Percentiles rank a stretch among this genome's conserved stretches.
Conservation (phyloP, 2,888 invertebrate genomes). For the Gymnosoma rotundatum region DNA sequence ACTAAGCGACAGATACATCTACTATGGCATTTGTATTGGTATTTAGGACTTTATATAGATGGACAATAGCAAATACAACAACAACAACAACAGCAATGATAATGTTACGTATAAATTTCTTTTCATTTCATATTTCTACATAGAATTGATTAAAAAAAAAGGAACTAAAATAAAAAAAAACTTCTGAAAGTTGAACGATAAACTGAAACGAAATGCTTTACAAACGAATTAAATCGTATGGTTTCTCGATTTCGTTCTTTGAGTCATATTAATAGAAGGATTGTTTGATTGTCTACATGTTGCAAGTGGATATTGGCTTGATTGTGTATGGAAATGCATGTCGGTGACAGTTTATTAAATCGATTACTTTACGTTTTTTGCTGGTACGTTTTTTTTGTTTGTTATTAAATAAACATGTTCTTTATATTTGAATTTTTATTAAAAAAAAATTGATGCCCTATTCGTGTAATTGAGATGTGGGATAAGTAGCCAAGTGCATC, state of each 20-base stretch:
- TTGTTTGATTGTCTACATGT: slow-evolving; percentile 46
- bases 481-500: too few relatives aligned
- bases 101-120: slow-evolving; percentile 56
- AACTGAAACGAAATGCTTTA: slow-evolving; percentile 51
- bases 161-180: slow-evolving; percentile 23
- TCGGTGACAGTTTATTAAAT: slow-evolving; percentile 81
- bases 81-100: slow-evolving; percentile 28
- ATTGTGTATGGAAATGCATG: slow-evolving; percentile 72
- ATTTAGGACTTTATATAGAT: slow-evolving; percentile 55
- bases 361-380: slow-evolving; percentile 79
- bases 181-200: slow-evolving; percentile 41
- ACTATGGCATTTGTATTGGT: background rate
- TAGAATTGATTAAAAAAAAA: slow-evolving; percentile 44
- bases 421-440: slow-evolving; percentile 22
- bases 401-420: slow-evolving; percentile 75
- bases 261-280: slow-evolving; percentile 42
- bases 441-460: background rate
- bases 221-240: slow-evolving; percentile 57
- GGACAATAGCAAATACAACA: slow-evolving; percentile 33
- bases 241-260: slow-evolving; percentile 27
- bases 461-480: background rate
- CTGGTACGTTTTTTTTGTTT: slow-evolving; percentile 7
- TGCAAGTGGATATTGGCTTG: slow-evolving; percentile 33
- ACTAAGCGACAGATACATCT: slow-evolving; percentile 16
- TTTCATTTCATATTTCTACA: slow-evolving; percentile 49